These are phyloP conservation scores for Carcharodon carcharias DNA, from an alignment of 2,797 vertebrate genomes.

Conservation along the genomic window DNA sequence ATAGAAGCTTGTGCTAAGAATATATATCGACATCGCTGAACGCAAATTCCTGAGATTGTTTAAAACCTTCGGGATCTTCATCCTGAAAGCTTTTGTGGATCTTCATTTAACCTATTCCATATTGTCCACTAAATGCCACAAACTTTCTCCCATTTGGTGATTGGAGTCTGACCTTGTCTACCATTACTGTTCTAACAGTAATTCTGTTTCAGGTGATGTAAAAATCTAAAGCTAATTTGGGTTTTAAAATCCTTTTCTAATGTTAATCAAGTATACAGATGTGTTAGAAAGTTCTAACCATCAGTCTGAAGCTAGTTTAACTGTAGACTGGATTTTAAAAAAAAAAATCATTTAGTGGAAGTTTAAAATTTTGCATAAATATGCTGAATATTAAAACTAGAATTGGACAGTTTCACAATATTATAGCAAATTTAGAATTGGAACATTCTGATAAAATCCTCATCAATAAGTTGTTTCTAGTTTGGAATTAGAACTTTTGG, in stretches of 20 bases:
- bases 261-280: not conserved
- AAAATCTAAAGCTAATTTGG: not conserved
- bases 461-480: not conserved
- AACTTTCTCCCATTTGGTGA: not conserved
- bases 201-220: not conserved
- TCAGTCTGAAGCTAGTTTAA: not conserved
- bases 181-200: not conserved
- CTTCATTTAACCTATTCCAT: not conserved
- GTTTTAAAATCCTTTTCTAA: not conserved
- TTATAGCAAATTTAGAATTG: no score
- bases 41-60: not conserved
- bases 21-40: not conserved
- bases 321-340: no score
- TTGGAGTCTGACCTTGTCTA: not conserved
- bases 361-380: no score
- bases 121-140: not conserved
- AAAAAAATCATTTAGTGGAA: no score
- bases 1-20: not conserved
- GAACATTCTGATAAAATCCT: no score
- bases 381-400: no score
- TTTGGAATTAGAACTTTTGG: not conserved
- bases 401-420: no score
- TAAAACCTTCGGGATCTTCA: not conserved
- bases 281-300: not conserved
- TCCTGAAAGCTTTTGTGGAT: not conserved